Base-by-base conservation (phyloP, 2,888 invertebrate genomes). In the Brenthis hecate region DNA sequence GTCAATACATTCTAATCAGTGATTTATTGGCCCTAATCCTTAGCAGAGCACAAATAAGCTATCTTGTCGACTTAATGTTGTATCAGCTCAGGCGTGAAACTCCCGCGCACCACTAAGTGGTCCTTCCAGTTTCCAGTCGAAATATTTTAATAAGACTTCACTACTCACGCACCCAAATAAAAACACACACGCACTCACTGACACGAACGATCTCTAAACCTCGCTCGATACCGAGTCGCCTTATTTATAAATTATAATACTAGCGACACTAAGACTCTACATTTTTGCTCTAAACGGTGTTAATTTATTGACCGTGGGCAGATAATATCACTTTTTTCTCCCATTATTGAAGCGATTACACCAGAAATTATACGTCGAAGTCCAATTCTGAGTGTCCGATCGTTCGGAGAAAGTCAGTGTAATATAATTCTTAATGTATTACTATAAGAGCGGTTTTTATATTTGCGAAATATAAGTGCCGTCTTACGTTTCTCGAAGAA, bases 1-100 rank as follows among this genome's bases (percentile, higher is more conserved):
- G 92, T 92, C 91, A 92, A 91, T 91, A 91, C 91, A 91, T 91
- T 92, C 89, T 92, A 92, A 92, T 92, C 92, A 92, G 89, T 92
- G 92, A 92, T 92, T 91, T 92, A 92, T 91, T 89, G 86, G 88
- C 87, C 87, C 89, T 92, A 92, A 92, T 92, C 92, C 91, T 83
- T 86, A 83, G 90, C 89, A 88, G 86, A 91, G 91, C 92, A 92
- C 92, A 92, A 92, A 92, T 92, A 92, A 92, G 92, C 92, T 92
- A 92, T 92, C 92, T 91, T 91, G 92, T 91, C 91, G 92, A 89
- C 90, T 92, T 91, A 91, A 92, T 91, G 92, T 91, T 89, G 88
- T 92, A 92, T 92, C 92, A 89, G 88, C 80, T 82, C 90, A 88
- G 92, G 92, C 92, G 92, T 92, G 92, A 92, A 92, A 92, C 92